A percentile compares a stretch with the other conserved stretches of the same genome.
Conservation (phyloP, 2,888 invertebrate species). For the Apotomis turbidana region DNA sequence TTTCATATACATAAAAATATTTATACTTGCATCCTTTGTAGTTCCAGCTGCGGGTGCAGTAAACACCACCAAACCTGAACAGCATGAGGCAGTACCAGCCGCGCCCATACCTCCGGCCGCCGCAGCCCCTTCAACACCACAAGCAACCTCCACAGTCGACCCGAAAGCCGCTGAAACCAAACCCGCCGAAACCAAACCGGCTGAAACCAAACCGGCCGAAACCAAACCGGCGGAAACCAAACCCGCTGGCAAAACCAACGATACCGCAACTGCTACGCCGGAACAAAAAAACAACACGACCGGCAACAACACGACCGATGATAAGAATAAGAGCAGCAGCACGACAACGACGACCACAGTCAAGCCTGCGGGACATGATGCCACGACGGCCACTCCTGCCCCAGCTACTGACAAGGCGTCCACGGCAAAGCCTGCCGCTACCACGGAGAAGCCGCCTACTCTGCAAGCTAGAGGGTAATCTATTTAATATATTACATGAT, state of each 20-base stretch:
- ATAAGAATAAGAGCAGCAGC: neutral
- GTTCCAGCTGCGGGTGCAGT: neutral
- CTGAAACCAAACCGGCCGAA: neutral
- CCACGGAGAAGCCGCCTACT: conserved; percentile 43
- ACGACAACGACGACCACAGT: neutral
- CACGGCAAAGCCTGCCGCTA: conserved; percentile 5
- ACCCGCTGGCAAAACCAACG: neutral
- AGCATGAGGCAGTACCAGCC: neutral
- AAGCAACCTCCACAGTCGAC: neutral
- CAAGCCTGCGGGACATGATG: neutral
- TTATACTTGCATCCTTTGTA: neutral
- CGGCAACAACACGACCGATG: neutral
- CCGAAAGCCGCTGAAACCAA: neutral
- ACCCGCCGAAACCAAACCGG: no score
- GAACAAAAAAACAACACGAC: neutral
- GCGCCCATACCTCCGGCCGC: neutral
- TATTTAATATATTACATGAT: no score
- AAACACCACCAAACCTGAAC: neutral
- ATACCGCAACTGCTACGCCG: neutral
- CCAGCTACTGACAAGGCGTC: neutral
- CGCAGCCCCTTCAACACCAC: neutral
- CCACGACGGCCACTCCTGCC: neutral
- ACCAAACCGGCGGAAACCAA: neutral
- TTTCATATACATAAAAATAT: neutral
- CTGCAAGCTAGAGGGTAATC: conserved; percentile 66